These are phyloP conservation scores for Diplodus sargus DNA, from an alignment of 2,797 vertebrate genomes.

Conservation along the genomic window DNA sequence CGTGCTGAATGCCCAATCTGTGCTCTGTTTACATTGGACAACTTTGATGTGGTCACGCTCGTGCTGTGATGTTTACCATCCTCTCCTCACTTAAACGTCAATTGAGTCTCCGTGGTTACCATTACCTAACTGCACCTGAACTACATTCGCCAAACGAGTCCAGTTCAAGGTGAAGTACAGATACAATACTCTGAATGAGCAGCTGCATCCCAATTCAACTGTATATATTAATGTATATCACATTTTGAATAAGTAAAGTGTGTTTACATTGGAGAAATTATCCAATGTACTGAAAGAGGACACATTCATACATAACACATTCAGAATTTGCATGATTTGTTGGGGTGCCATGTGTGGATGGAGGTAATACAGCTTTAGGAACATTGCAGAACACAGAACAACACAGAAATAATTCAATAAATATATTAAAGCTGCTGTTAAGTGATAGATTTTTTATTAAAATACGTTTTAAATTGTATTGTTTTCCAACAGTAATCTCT, in stretches of 20 bases:
- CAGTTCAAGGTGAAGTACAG: conserved; percentile 1
- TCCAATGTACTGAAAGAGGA: not conserved
- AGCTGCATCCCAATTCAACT: not conserved
- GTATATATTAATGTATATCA: not conserved
- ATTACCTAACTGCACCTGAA: conserved; percentile 1
- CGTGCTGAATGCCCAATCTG: not conserved
- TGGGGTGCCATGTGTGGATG: not conserved
- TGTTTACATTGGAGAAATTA: not conserved
- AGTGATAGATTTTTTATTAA: too few species aligned
- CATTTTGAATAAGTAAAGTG: not conserved
- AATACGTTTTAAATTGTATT: too few species aligned
- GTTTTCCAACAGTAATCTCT: too few species aligned
- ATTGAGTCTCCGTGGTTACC: conserved; percentile 9
- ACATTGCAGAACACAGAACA: not conserved
- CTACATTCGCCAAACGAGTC: not conserved
- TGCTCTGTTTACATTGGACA: conserved; percentile 5
- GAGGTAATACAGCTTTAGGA: not conserved
- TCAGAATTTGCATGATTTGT: not conserved
- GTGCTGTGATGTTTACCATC: not conserved
- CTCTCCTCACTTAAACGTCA: conserved; percentile 9
- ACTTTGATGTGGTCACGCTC: not conserved
- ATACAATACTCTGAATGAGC: not conserved
- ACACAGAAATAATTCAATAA: not conserved
- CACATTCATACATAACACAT: not conserved
- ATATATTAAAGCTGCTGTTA: not conserved